Base-by-base conservation (phyloP, 2,888 invertebrate species). In the Polyploca ridens region DNA sequence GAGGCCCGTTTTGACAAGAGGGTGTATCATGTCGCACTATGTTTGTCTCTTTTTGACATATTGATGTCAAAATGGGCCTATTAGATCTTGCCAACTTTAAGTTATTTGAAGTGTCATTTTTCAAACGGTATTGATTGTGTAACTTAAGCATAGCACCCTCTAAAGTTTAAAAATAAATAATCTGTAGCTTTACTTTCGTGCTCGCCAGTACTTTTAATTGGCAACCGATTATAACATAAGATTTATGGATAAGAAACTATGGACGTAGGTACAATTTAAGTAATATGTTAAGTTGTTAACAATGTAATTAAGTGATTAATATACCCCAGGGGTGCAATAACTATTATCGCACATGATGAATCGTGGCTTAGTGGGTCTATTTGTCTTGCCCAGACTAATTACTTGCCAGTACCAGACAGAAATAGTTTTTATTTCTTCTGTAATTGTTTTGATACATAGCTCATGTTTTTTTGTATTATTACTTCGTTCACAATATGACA, bases 261-360 rank as follows among this genome's bases (percentile, higher is more conserved):
- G 14, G 19, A 38, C 41, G 46, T 46, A 33, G 10, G 59, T 59
- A 38, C 41, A 38, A 41, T 60, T 60, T 14, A 61, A 41, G 61
- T 41, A 61, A 61, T 61, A 68, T 67, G 72, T 75, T 75, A 69
- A 67, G 66, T 67, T 71, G 73, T 74, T 73, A 73, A 72, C 72
- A 69, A 68, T 71, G 67, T 69, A 69, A 80, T 77, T 72, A 74
- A 68, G 63, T 75, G 68, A 75, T 76, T 74, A 72, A 75, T 76
- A 75, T 16, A 65, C 64, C 54, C 64, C 19, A 69, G 68, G n/a
- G 62, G 38, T 61, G 14, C 57, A 14, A 13, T 46, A 64, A 58
- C 65, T 58, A 66, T 69, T 68, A 54, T 33, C 44, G 58, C 35
- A 49, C 49, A 49, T 60, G 49, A 46, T 60, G 49, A 58, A 60